Base-by-base conservation (phyloP, 2,888 invertebrate species). In the Lasioglossum pauxillum region DNA sequence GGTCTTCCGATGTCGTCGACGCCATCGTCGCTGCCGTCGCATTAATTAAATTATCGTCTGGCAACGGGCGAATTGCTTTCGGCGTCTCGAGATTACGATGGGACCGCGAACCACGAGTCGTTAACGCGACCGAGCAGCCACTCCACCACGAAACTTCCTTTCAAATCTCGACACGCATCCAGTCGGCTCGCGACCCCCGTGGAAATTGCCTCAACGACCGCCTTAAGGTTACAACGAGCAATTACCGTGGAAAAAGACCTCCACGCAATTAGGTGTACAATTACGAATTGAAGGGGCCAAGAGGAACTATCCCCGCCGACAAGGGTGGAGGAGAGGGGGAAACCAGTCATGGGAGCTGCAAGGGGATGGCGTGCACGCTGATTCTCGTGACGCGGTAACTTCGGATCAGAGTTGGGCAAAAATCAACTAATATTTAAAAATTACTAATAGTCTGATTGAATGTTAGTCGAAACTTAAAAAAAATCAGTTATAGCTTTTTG, bases 1-100 rank as follows among this genome's bases (percentile, higher is more conserved):
- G 64, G 64, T 64, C 64, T 64, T 19, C 19, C 10, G 16, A 19
- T 41, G 64, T 31, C 64, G 64, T 8, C 23, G 67, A 3, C 67
- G 67, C 7, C 31, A 19, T 19, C 10, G 69, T 5, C 8, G 31
- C 12, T 0, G 12, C n/a, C 67, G 73, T 31, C 35, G 64, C 71
- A 60, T 83, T 85, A 84, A 83, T 83, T 83, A 64, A 83, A 84
- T 84, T 71, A 84, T 74, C 77, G 41, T 23, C 57, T 31, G 5
- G 31, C 14, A 31, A n/a, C 10, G 12, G 23, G 35, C 23, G 71
- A 14, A 19, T 27, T 44, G 57, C 44, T 57, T 53, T 41, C 57
- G 38, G 60, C 38, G 57, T 46, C 85, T 49, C 46, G 76, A 14
- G 67, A 83, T 78, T 49, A 35, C 76, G 49, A 57, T 67, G 57